Evolutionary conservation across 2,888 invertebrate species (phyloP), one percentile per base, ranked within the genome.

Genomic region (Myopa tessellatipennis): DNA sequence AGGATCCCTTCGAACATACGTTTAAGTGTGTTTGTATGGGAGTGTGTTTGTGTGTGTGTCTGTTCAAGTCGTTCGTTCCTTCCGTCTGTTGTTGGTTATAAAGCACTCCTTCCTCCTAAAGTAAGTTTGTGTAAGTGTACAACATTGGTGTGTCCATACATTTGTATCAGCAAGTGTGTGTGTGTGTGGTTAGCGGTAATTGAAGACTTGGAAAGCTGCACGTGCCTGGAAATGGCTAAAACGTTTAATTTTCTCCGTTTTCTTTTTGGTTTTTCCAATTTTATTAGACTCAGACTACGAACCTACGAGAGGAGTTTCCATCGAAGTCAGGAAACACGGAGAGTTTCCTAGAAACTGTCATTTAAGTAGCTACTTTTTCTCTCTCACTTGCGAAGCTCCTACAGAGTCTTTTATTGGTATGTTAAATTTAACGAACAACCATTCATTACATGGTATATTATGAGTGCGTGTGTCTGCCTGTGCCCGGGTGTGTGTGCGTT

Each of bases 51-150:
- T 72, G 58, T 60, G 10, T 38, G 38, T 58, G 18, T 26, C 26
- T 26, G 26, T 26, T 26, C 1, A 26, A 26, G 60, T 34, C 26
- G 34, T 18, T 63, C 61, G 26, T 26, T 34, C 26, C 26, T 63
- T 26, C n/a, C 26, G 3, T 55, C 67, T 16, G 58, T 38, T 74
- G 68, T 74, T 36, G 36, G 36, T 67, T 40, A 58, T 26, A 36
- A 68, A 52, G 65, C 26, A 45, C 14, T 55, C n/a, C 67, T 67
- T 67, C 74, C 55, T n/a, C n/a, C n/a, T n/a, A n/a, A n/a, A n/a
- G 26, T n/a, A 60, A 72, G 71, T 55, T 4, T 34, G 18, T 45
- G 14, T 69, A n/a, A 18, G 10, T 71, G 18, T 45, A 45, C 45
- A 45, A 8, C 45, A 1, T 10, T 5, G 14, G 58, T 3, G 50